Percentiles rank a stretch among this genome's conserved stretches.
phyloP scores from a whole-genome alignment of 1,140 invertebrate genomes.

The Drosophila gunungcola region DNA sequence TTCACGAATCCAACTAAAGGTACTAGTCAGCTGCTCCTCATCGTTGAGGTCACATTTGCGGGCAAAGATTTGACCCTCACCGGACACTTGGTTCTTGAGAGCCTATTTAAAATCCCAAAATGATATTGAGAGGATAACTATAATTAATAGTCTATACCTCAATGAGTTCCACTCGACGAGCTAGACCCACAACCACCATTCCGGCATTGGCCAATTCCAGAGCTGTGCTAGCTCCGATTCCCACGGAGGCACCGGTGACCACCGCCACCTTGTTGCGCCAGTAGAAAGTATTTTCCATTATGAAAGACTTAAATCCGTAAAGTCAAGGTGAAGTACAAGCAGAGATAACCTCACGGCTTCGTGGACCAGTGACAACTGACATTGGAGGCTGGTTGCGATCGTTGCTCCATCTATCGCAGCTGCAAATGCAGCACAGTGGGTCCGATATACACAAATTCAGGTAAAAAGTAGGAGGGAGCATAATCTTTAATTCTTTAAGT shows the following conservation, averaged over 20 bases:
- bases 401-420: background rate
- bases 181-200: slow-evolving; percentile 87
- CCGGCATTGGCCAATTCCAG: slow-evolving; percentile 85
- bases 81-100: slow-evolving; percentile 59
- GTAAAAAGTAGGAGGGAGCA: background rate
- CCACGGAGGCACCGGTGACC: slow-evolving; percentile 88
- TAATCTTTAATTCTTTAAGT: too few species aligned
- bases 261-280: slow-evolving; percentile 88
- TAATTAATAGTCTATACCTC: background rate
- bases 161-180: slow-evolving; percentile 86
- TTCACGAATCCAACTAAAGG: slow-evolving; percentile 85
- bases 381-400: slow-evolving; percentile 34
- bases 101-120: slow-evolving; percentile 16
- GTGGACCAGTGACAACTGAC: slow-evolving; percentile 41
- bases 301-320: background rate
- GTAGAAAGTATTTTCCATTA: slow-evolving; percentile 85
- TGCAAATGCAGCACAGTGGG: slow-evolving; percentile 33
- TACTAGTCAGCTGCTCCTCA: slow-evolving; percentile 86
- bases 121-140: background rate
- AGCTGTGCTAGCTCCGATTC: slow-evolving; percentile 86
- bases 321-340: background rate
- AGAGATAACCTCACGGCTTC: slow-evolving; percentile 40
- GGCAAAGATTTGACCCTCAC: slow-evolving; percentile 76
- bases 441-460: background rate
- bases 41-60: slow-evolving; percentile 87